Base-by-base conservation (phyloP, 2,113 vertebrate species). In the Limnothrissa miodon region DNA sequence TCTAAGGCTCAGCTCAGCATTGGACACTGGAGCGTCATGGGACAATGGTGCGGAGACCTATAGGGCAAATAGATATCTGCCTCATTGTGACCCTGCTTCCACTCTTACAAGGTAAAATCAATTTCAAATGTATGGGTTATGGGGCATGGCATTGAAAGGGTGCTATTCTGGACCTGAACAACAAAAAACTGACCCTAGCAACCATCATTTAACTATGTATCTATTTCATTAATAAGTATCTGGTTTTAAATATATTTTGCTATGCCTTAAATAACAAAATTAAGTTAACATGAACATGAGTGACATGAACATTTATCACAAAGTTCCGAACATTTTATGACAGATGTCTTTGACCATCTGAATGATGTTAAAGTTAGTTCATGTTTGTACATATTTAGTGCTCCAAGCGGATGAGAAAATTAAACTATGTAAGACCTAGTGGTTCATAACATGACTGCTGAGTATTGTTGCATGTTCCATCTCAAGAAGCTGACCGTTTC, bases 11-110 rank as follows among this genome's bases (percentile, higher is more conserved):
- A 74, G 66, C 15, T 74, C 33, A 74, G 66, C 33, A 15, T 33
- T 74, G 66, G 66, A 17, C 25, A 74, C 25, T 13, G 66, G 25
- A 74, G 66, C 66, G 66, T 74, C 66, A 74, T 74, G 66, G 66
- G 13, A 74, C 66, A 29, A 74, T 74, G 66, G 66, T 33, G 66
- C 29, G 66, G 15, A 74, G 33, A 74, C 66, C 66, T 74, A 74
- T 36, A 74, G 66, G 66, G 66, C 66, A 11, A 74, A 13, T 74
- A 74, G 15, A 74, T 2, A 74, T 74, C 66, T 74, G 29, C 66
- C 66, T 74, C 66, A 3, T 74, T 39, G 29, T 74, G 10, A 36
- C 33, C 15, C 66, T 74, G 66, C 66, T 74, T 74, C 66, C 66
- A 74, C 66, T 74, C 33, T 74, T 74, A 15, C 66, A 36, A 36